Percentiles rank a stretch among this genome's conserved stretches.
Conservation (phyloP, 2,797 vertebrate genomes). For the Gallirallus australis region DNA sequence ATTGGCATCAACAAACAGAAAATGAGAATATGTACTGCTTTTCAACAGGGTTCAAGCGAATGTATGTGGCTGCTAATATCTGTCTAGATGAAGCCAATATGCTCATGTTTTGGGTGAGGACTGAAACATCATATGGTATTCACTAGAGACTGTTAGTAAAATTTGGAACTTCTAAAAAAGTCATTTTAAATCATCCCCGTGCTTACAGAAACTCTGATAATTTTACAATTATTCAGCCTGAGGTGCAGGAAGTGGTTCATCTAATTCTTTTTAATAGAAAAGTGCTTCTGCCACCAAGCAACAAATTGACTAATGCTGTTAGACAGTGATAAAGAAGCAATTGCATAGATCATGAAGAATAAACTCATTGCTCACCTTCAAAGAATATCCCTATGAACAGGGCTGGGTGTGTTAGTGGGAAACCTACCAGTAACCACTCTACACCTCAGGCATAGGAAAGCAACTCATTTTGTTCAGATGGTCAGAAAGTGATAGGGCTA, state of each 20-base stretch:
- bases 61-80: not conserved
- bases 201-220: not conserved
- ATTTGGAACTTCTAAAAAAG: not conserved
- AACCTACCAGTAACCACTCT: not conserved
- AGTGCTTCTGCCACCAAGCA: not conserved
- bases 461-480: not conserved
- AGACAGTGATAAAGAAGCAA: not conserved
- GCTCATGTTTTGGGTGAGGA: not conserved
- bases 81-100: not conserved
- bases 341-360: not conserved
- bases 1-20: not conserved
- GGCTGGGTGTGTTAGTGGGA: not conserved
- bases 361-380: not conserved
- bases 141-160: not conserved
- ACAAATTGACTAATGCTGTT: not conserved
- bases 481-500: not conserved
- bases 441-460: not conserved
- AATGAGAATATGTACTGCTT: not conserved
- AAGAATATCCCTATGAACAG: not conserved
- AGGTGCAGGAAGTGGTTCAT: not conserved
- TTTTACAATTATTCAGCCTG: not conserved
- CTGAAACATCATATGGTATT: not conserved
- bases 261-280: constrained; percentile 23
- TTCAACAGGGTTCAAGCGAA: not conserved
- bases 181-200: not conserved